These are phyloP conservation scores for Zosterops hypoxanthus DNA, from an alignment of 2,113 vertebrate genomes.

Conservation along the genomic window DNA sequence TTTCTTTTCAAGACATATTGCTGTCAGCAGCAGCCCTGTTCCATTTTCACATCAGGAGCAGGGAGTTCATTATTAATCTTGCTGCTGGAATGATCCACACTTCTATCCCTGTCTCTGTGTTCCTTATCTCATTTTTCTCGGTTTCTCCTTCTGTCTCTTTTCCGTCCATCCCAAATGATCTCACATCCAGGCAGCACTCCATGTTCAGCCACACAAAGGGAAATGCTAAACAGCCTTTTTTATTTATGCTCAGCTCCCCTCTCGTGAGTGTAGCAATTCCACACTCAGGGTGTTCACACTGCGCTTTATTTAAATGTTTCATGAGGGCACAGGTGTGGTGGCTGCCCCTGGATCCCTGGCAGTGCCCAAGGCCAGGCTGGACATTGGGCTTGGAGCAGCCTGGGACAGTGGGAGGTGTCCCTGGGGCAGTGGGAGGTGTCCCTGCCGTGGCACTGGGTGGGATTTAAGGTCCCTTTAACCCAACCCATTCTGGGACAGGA, in stretches of 20 bases:
- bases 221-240: background rate
- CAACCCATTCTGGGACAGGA: background rate
- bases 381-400: accelerated
- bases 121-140: background rate
- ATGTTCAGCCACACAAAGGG: background rate
- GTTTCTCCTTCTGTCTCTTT: background rate
- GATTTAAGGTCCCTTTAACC: background rate
- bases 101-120: background rate
- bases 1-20: background rate
- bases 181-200: background rate
- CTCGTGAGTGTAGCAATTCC: accelerated
- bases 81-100: background rate
- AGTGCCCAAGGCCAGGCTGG: accelerated
- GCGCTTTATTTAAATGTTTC: background rate
- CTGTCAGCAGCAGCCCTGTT: background rate
- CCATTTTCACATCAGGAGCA: background rate
- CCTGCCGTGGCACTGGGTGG: background rate
- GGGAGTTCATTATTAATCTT: background rate
- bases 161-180: background rate
- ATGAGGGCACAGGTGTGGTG: background rate
- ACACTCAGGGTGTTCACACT: background rate
- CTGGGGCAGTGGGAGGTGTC: background rate
- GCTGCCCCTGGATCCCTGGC: background rate
- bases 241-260: background rate
- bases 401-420: background rate